A percentile compares a stretch with the other conserved stretches of the same genome.
Evolutionary conservation across 1,140 invertebrate genomes (phyloP).

Genomic region (Drosophila nasuta): DNA sequence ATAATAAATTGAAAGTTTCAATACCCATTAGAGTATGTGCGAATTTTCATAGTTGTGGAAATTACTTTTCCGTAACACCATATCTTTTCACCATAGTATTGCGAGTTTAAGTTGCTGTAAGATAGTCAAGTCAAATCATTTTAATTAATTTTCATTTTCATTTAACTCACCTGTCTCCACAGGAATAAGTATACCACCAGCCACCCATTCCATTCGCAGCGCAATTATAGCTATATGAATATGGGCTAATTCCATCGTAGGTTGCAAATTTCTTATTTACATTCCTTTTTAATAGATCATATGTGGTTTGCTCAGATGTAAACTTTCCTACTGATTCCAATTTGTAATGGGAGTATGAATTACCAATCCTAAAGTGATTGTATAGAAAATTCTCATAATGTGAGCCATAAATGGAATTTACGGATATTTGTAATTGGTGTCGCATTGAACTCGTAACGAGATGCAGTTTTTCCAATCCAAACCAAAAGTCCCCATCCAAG

Average conservation of each 20-base stretch:
- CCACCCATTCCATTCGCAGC: neutral
- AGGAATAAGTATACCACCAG: neutral
- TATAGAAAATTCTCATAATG: neutral
- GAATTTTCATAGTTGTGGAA: too few relatives aligned
- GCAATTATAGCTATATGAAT: neutral
- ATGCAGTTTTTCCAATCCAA: slow-evolving; percentile 14
- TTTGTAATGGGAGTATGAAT: neutral
- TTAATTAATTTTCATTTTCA: too few relatives aligned
- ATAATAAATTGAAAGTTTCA: too few relatives aligned
- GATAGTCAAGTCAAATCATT: too few relatives aligned
- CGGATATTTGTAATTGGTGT: neutral
- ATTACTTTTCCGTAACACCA: rapidly evolving
- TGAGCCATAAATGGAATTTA: too few relatives aligned
- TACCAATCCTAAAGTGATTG: slow-evolving; percentile 8
- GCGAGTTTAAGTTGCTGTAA: too few relatives aligned
- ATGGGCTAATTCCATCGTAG: neutral
- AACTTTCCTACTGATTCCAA: neutral
- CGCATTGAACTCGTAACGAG: neutral
- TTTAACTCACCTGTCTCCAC: neutral
- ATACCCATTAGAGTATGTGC: too few relatives aligned
- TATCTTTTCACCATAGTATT: too few relatives aligned
- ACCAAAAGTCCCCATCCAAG: neutral
- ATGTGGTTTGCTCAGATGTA: too few relatives aligned
- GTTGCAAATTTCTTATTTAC: neutral
- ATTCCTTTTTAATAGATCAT: neutral